Evolutionary conservation across 1,140 invertebrate genomes (phyloP).

Genomic region (Ceratoteleas bidentatus): DNA sequence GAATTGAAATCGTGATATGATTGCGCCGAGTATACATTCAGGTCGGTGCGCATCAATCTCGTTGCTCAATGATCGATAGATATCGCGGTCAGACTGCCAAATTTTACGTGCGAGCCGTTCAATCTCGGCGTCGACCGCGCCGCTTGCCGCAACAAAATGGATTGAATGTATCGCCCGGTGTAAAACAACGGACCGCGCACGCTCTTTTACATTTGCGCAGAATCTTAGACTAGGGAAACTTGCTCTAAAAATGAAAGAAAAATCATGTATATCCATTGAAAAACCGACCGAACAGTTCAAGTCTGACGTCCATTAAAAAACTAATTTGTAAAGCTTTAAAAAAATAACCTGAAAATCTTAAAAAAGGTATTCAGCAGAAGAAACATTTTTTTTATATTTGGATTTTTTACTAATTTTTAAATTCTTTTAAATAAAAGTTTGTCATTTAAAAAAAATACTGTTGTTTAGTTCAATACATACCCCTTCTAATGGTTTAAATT

Average conservation of each 20-base stretch:
- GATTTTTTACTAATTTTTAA: too few species aligned
- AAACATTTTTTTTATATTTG: too few species aligned
- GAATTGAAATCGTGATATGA: conserved; percentile 66
- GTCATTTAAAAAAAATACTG: too few species aligned
- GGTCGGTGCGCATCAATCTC: conserved; percentile 51
- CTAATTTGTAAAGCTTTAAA: too few species aligned
- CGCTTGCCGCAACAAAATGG: conserved; percentile 35
- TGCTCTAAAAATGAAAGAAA: not conserved
- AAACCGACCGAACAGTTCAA: not conserved
- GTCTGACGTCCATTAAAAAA: too few species aligned
- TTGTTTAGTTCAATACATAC: too few species aligned
- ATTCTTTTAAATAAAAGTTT: too few species aligned
- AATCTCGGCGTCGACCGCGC: conserved; percentile 42
- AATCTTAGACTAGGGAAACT: conserved; percentile 8
- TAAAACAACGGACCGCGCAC: conserved; percentile 47
- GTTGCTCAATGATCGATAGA: conserved; percentile 53
- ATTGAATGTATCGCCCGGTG: conserved; percentile 23
- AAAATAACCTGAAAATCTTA: too few species aligned
- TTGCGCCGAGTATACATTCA: conserved; percentile 36
- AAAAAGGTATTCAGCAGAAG: too few species aligned
- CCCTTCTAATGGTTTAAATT: too few species aligned
- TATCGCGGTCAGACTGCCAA: conserved; percentile 63
- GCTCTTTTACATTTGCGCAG: conserved; percentile 30
- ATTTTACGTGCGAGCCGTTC: conserved; percentile 45
- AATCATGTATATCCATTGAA: not conserved